Conservation (phyloP, 2,797 vertebrate genomes). For the Pyrocephalus nanus region DNA sequence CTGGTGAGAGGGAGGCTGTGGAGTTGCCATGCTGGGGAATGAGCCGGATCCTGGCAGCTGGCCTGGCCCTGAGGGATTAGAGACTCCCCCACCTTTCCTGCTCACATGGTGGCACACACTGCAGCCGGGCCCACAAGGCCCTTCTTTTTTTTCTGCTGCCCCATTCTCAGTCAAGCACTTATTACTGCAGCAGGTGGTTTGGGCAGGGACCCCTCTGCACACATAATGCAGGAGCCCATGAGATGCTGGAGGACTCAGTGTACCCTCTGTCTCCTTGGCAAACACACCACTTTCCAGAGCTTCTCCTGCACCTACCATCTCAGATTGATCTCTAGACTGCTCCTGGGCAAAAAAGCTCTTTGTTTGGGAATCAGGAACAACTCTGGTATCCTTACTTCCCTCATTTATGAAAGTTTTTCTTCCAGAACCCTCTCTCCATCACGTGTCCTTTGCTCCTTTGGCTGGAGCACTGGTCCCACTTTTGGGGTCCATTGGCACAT, state of each 20-base stretch:
- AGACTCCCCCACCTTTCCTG: background rate
- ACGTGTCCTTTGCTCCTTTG: background rate
- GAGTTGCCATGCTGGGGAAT: background rate
- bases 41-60: background rate
- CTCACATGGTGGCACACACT: background rate
- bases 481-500: background rate
- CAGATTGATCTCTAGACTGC: background rate
- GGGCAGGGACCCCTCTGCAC: background rate
- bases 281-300: background rate
- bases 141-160: background rate
- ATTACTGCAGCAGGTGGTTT: background rate
- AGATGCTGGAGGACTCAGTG: background rate
- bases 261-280: background rate
- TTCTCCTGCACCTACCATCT: background rate
- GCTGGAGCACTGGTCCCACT: background rate
- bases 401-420: background rate
- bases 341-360: background rate
- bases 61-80: background rate
- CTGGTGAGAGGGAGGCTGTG: accelerated
- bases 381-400: background rate
- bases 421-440: background rate
- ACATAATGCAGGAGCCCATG: background rate
- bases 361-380: background rate
- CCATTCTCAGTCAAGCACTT: background rate
- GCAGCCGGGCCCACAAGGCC: background rate